phyloP scores from a whole-genome alignment of 2,797 vertebrate genomes.

The Synaphobranchus kaupii region DNA sequence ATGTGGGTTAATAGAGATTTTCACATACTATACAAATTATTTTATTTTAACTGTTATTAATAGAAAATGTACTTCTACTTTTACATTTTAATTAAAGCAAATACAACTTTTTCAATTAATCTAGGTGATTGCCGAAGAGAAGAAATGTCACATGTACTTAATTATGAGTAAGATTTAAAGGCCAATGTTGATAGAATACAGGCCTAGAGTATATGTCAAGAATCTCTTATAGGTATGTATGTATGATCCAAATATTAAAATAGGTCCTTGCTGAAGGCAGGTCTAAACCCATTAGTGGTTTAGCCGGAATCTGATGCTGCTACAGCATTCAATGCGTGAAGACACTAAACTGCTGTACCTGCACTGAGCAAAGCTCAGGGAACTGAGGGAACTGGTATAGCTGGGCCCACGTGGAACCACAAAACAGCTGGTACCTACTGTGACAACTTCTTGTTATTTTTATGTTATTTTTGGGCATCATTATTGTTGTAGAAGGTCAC shows the following conservation, averaged over 20 bases:
- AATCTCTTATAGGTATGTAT: neutral
- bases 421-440: neutral
- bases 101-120: no score
- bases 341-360: neutral
- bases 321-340: neutral
- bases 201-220: neutral
- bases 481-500: neutral
- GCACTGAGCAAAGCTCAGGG: neutral
- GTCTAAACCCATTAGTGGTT: neutral
- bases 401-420: neutral
- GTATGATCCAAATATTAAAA: neutral
- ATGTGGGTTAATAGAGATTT: no score
- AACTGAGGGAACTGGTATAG: neutral
- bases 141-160: no score
- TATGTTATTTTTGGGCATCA: neutral
- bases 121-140: no score
- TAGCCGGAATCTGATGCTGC: neutral
- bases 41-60: no score
- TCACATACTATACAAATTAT: no score
- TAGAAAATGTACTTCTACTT: no score
- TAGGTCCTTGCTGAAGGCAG: neutral
- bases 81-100: no score
- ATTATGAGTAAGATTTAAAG: no score
- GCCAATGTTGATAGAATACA: neutral
- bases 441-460: neutral